phyloP scores from a whole-genome alignment of 2,797 vertebrate genomes.

The Decapterus maruadsi region DNA sequence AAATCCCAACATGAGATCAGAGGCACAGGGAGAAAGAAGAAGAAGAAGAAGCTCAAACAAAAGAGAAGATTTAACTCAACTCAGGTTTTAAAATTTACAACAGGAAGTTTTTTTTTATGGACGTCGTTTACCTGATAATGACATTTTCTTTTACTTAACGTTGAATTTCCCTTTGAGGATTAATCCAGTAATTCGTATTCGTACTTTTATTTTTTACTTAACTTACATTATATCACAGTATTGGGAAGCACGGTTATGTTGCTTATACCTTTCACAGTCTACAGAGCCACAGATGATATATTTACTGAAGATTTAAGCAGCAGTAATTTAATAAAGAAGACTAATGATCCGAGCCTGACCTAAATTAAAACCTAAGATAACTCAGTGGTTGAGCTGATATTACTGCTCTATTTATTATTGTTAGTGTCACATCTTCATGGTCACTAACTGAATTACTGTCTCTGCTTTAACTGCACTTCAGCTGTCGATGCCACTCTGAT shows the following conservation, averaged over 20 bases:
- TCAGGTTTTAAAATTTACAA: neutral
- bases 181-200: too few relatives aligned
- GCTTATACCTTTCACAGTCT: too few relatives aligned
- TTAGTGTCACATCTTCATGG: conserved; percentile 5
- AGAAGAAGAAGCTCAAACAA: too few relatives aligned
- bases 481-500: neutral
- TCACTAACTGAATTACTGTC: neutral
- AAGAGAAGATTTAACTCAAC: neutral
- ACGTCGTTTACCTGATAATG: too few relatives aligned
- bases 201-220: too few relatives aligned
- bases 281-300: neutral
- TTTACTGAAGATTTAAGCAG: neutral
- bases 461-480: neutral
- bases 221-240: too few relatives aligned
- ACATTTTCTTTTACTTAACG: too few relatives aligned
- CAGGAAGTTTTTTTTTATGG: too few relatives aligned
- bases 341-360: neutral
- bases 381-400: neutral
- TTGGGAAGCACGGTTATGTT: too few relatives aligned
- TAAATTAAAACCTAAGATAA: neutral
- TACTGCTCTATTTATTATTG: neutral
- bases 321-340: neutral
- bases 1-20: too few relatives aligned
- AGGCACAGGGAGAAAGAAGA: neutral
- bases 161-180: too few relatives aligned